phyloP scores from a whole-genome alignment of 2,888 invertebrate species.

The Archips xylosteana region DNA sequence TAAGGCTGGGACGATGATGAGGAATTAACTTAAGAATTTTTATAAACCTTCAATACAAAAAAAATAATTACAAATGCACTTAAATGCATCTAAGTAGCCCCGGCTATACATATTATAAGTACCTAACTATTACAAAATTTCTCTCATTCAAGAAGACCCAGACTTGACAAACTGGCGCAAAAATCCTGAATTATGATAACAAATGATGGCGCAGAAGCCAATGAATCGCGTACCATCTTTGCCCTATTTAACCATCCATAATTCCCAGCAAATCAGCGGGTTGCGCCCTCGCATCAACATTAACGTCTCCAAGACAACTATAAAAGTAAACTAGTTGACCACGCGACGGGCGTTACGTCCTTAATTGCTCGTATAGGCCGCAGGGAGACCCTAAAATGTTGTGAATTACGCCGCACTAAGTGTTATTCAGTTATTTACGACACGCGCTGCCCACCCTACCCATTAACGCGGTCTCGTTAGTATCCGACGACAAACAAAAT shows the following conservation, averaged over 20 bases:
- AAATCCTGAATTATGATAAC: neutral
- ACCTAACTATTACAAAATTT: no score
- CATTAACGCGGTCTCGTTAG: conserved; percentile 59
- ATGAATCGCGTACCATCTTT: neutral
- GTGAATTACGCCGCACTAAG: conserved; percentile 51
- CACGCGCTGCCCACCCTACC: conserved; percentile 48
- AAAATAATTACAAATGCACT: no score
- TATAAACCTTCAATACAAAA: no score
- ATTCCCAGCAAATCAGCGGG: conserved; percentile 9
- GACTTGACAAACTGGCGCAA: no score
- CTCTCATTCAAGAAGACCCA: no score
- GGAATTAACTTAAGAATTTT: no score
- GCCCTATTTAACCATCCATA: conserved; percentile 3
- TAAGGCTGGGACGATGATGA: no score
- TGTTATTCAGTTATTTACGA: conserved; percentile 65
- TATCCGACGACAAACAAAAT: conserved; percentile 55
- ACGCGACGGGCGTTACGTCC: conserved; percentile 47
- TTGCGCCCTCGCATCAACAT: conserved; percentile 44
- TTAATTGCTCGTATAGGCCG: conserved; percentile 49
- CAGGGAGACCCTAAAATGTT: conserved; percentile 47
- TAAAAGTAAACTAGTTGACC: conserved; percentile 53
- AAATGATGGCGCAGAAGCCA: neutral
- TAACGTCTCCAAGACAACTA: conserved; percentile 47
- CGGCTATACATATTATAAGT: no score
- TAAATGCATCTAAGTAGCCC: no score